Evolutionary conservation across 2,888 invertebrate genomes (phyloP), one percentile per base, ranked within the genome.

Genomic region (Clunio marinus): DNA sequence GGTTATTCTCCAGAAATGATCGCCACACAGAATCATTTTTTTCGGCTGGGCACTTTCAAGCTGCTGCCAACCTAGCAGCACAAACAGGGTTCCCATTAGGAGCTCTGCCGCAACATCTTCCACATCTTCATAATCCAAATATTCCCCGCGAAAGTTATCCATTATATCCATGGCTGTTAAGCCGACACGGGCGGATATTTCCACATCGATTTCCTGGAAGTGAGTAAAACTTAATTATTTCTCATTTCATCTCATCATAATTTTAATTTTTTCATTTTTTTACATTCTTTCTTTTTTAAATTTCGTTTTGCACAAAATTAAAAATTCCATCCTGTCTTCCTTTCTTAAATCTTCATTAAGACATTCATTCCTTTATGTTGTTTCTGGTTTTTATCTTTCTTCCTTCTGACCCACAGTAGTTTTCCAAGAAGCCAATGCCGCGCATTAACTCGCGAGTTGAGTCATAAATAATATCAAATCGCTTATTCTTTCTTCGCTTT

Each of bases 131-230:
- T 55, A 70, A 71, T 57, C 72, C 70, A 71, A 81, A 76, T 72
- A 84, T 83, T 69, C 88, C 88, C 1, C 81, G 88, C 73, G 89
- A 89, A 77, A 89, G 89, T 75, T 89, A 91, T 78, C 91, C 91
- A 51, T 81, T 91, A 59, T 91, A 91, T 77, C 91, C 91, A 8
- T 91, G 91, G 92, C 82, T 92, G 63, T 81, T 91, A 69, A 89
- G 89, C 72, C 83, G 91, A 76, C 91, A 91, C 76, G 90, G 91
- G 57, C 82, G 91, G 79, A 89, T 91, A 81, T 89, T 91, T 76
- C 89, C 90, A 1, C 90, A 90, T 75, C 81, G 91, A 78, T 90
- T 91, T 83, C 89, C 91, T 65, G 89, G 89, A 81, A 91, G 91
- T 91, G 77, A 83, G 88, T 70, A 51, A 22, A 51, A 10, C n/a